phyloP scores from a whole-genome alignment of 1,140 invertebrate species.

The Cephus cinctus region DNA sequence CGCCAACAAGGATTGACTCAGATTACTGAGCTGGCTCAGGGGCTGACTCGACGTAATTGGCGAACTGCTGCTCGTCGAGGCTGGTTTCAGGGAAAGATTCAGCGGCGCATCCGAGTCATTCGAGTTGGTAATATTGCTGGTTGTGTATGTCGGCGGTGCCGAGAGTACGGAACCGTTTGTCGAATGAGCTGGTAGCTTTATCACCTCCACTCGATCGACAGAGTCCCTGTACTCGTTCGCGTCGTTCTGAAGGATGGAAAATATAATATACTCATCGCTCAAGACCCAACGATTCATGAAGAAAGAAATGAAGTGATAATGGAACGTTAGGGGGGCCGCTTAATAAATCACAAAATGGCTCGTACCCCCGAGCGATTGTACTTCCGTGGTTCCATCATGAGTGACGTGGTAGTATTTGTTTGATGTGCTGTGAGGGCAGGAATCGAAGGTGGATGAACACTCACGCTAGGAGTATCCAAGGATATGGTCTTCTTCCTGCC shows the following conservation, averaged over 20 bases:
- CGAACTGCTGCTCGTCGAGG: slow-evolving; percentile 51
- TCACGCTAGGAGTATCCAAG: slow-evolving; percentile 75
- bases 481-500: slow-evolving; percentile 85
- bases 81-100: slow-evolving; percentile 77
- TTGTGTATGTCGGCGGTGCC: slow-evolving; percentile 49
- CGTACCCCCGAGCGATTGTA: slow-evolving; percentile 46
- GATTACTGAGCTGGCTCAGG: slow-evolving; percentile 60
- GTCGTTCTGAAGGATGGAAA: slow-evolving; percentile 33
- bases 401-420: slow-evolving; percentile 38
- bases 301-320: neutral
- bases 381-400: slow-evolving; percentile 48
- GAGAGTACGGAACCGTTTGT: slow-evolving; percentile 55
- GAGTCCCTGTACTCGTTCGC: slow-evolving; percentile 44
- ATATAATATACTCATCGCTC: too few species aligned
- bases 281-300: slow-evolving; percentile 1
- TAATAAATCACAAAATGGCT: neutral
- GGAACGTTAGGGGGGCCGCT: neutral
- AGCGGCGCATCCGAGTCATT: slow-evolving; percentile 72
- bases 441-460: slow-evolving; percentile 56
- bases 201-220: slow-evolving; percentile 72
- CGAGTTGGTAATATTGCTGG: slow-evolving; percentile 46
- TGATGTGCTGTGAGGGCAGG: slow-evolving; percentile 45
- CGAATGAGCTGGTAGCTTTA: slow-evolving; percentile 67
- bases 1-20: slow-evolving; percentile 52
- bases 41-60: slow-evolving; percentile 51